Evolutionary conservation across 2,888 invertebrate genomes (phyloP).

Genomic region (Apomyelois bistriatella): DNA sequence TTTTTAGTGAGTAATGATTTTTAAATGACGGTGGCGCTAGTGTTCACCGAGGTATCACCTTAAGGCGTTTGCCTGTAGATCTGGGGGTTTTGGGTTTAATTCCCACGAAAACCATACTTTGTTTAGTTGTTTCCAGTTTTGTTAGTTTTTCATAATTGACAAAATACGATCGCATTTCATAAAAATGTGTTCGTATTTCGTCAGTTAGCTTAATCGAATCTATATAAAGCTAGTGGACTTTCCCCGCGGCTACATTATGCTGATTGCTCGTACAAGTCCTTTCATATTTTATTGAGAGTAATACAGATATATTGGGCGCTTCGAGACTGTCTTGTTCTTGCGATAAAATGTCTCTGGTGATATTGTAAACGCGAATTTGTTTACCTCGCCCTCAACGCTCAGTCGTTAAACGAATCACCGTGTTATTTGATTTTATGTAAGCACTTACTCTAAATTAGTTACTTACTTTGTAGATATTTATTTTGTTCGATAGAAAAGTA

Average conservation of each 20-base stretch:
- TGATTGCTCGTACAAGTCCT: slow-evolving; percentile 1
- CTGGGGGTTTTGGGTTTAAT: no score
- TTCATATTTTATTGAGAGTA: slow-evolving; percentile 7
- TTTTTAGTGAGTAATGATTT: no score
- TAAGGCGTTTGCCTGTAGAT: no score
- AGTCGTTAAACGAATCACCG: not conserved
- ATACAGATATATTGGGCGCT: not conserved
- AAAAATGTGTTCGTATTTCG: no score
- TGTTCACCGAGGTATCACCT: no score
- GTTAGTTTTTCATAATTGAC: no score
- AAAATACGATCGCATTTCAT: no score
- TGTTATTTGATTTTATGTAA: not conserved
- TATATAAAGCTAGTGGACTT: not conserved
- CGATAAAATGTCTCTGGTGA: not conserved
- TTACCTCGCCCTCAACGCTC: not conserved
- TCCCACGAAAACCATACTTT: no score
- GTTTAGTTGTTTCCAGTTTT: no score
- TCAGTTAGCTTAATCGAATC: no score
- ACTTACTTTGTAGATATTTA: not conserved
- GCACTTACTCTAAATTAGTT: slow-evolving; percentile 1
- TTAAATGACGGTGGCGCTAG: no score
- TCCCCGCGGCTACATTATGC: not conserved
- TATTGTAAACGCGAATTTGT: not conserved
- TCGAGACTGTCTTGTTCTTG: not conserved
- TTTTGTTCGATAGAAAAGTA: not conserved